Percentiles rank a stretch among this genome's conserved stretches.
These are phyloP conservation scores for Bryconaethiops microstoma DNA, from an alignment of 2,797 vertebrate species.

Conservation along the genomic window DNA sequence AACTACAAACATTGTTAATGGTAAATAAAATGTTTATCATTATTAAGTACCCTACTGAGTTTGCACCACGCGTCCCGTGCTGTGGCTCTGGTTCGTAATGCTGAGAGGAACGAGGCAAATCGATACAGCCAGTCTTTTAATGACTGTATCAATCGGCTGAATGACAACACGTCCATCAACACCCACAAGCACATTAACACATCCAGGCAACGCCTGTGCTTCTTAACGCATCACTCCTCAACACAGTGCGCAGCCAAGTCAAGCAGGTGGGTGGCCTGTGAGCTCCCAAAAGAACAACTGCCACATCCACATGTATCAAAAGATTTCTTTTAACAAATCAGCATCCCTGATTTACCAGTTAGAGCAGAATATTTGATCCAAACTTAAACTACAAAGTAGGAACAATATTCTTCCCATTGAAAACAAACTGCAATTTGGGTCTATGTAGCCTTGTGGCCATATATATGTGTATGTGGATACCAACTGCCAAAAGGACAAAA, in stretches of 20 bases:
- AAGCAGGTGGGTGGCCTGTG: conserved; percentile 54
- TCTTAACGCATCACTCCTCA: conserved; percentile 66
- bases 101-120: conserved; percentile 70
- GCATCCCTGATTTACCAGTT: not conserved
- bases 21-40: conserved; percentile 75
- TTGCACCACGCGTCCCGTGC: conserved; percentile 64
- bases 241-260: conserved; percentile 53
- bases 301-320: conserved; percentile 10
- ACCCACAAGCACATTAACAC: conserved; percentile 67
- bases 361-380: not conserved
- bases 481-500: not conserved
- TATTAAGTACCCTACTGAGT: conserved; percentile 71
- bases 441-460: not conserved
- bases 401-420: not conserved
- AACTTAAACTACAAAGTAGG: not conserved
- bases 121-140: conserved; percentile 75
- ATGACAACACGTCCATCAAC: conserved; percentile 76
- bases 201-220: conserved; percentile 62
- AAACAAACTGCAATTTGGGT: not conserved
- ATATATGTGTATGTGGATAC: too few species aligned
- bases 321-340: conserved; percentile 3
- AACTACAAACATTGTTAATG: conserved; percentile 67
- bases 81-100: conserved; percentile 68
- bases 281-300: conserved; percentile 31
- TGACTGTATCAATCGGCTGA: conserved; percentile 77